A percentile compares a stretch with the other conserved stretches of the same genome.
Evolutionary conservation across 2,113 vertebrate genomes (phyloP).

Genomic region (Brachypodius melanocephalos): DNA sequence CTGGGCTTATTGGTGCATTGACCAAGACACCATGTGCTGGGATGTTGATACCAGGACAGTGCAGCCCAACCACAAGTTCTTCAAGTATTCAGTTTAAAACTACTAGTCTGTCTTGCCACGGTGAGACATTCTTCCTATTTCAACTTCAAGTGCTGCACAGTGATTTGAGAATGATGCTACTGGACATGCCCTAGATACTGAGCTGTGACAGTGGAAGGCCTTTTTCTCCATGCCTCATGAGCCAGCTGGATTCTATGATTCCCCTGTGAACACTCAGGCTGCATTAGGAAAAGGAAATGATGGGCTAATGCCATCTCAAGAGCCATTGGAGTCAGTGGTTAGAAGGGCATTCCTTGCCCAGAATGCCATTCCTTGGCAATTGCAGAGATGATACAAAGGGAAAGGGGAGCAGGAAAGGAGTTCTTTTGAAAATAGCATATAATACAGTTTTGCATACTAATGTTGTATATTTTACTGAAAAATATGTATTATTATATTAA

Average conservation of each 20-base stretch:
- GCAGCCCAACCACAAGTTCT: background rate
- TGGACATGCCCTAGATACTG: constrained; percentile 2
- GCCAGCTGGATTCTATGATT: background rate
- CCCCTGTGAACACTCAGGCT: background rate
- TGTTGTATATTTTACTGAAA: background rate
- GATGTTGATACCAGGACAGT: background rate
- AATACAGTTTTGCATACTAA: background rate
- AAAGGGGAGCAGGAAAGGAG: background rate
- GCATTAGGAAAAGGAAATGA: background rate
- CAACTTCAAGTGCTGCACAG: background rate
- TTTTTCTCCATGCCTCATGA: background rate
- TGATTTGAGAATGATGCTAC: constrained; percentile 15
- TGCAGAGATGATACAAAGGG: background rate
- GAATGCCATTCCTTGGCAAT: background rate
- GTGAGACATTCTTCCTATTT: background rate
- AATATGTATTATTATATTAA: background rate
- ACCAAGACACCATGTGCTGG: background rate
- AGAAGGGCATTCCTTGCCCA: background rate
- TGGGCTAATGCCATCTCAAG: background rate
- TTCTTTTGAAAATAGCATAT: background rate
- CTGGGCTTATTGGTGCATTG: background rate
- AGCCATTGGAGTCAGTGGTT: background rate
- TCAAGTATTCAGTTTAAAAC: background rate
- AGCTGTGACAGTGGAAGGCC: background rate
- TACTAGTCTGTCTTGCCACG: background rate